Evolutionary conservation across 2,113 vertebrate species (phyloP), one percentile per base, ranked within the genome.

Genomic region (Rhabdornis inornatus): DNA sequence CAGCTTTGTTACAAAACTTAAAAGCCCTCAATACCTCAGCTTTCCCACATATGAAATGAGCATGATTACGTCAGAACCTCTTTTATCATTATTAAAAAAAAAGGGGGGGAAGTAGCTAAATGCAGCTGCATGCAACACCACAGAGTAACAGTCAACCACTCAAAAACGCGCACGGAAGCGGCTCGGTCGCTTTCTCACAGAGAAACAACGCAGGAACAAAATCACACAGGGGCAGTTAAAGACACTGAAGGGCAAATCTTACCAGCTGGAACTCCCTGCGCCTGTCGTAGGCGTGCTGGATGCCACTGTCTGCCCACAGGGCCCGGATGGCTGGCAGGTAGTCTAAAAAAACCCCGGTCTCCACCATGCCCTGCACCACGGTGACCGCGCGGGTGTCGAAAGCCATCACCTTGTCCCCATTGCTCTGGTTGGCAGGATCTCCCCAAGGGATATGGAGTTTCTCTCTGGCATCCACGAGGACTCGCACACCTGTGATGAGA

Each of bases 391-490:
- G 98, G 2, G 99, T 99, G 94, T 99, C 99, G 24, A 99, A 99
- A 1, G 98, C 98, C 99, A 99, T 99, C 98, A 99, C 88, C 49
- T 89, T 97, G 78, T 99, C 98, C 2, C 99, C 99, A 0, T 98
- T 97, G 31, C 83, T 92, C 83, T 99, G 99, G 97, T 99, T 99
- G 39, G 97, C 90, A 2, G 98, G 94, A 74, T 99, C 98, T 83
- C 99, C 99, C 99, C 99, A 99, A 1, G 99, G 99, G 94, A 99
- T 99, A 96, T 99, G 99, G 87, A 99, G 99, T 96, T 99, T 99
- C 97, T 99, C 99, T 53, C 99, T 98, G 60, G 99, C 99, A 21
- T 99, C 99, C 45, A 99, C 99, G 74, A 99, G 95, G 91, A 99
- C 99, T 83, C 99, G 98, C 63, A 99, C 95, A 89, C 99, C 99